A percentile compares a stretch with the other conserved stretches of the same genome.
Conservation (phyloP, 2,888 invertebrate species). For the Pediacus dermestoides region DNA sequence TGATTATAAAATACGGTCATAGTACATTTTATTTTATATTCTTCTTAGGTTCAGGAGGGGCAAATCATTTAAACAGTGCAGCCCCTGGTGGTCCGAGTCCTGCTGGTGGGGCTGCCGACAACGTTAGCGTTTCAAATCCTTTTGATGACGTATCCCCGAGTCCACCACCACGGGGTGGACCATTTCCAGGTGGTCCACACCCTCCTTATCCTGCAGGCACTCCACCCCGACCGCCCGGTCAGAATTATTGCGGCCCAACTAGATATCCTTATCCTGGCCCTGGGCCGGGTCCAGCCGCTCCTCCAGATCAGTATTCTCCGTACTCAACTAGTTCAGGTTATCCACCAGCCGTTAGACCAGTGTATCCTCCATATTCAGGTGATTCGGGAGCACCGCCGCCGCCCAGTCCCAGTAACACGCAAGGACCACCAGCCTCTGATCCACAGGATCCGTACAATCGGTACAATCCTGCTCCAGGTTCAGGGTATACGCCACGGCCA, state of each 20-base stretch:
- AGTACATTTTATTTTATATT: no score
- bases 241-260: conserved; percentile 53
- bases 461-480: conserved; percentile 38
- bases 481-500: conserved; percentile 45
- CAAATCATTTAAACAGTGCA: conserved; percentile 48
- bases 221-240: conserved; percentile 46
- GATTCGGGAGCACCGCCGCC: conserved; percentile 42
- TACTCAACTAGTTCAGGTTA: conserved; percentile 52
- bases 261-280: conserved; percentile 59
- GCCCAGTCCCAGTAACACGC: conserved; percentile 36
- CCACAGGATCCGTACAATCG: conserved; percentile 48
- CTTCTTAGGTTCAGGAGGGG: conserved; percentile 46
- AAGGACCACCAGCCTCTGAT: conserved; percentile 37
- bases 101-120: conserved; percentile 59
- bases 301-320: conserved; percentile 58
- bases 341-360: conserved; percentile 69
- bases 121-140: conserved; percentile 82
- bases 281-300: conserved; percentile 35
- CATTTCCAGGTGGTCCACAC: conserved; percentile 47
- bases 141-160: conserved; percentile 73
- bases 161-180: conserved; percentile 46
- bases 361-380: conserved; percentile 73
- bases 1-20: no score
- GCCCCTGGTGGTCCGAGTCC: conserved; percentile 48
- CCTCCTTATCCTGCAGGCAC: conserved; percentile 49